These are phyloP conservation scores for Sarotherodon lohbergeri DNA, from an alignment of 2,113 vertebrate species.

Conservation along the genomic window DNA sequence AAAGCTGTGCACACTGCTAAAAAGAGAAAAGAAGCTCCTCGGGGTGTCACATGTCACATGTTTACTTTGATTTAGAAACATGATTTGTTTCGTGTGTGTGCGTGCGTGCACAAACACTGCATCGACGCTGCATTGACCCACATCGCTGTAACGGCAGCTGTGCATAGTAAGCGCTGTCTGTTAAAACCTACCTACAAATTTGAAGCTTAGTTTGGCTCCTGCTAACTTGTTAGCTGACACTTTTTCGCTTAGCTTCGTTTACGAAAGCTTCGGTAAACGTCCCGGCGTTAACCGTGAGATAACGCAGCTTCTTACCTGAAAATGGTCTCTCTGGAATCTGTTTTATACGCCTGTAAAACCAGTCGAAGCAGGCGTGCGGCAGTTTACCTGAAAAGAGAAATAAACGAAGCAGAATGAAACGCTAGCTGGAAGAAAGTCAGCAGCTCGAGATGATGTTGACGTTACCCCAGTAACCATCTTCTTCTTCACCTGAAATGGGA, in stretches of 20 bases:
- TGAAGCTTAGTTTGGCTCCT: not conserved
- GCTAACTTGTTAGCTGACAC: not conserved
- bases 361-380: not conserved
- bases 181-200: fast-evolving
- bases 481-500: not conserved
- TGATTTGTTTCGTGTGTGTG: not conserved
- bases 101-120: not conserved
- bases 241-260: not conserved
- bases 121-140: not conserved
- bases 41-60: fast-evolving
- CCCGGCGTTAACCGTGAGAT: not conserved
- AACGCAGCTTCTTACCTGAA: not conserved
- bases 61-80: not conserved
- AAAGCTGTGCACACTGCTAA: not conserved
- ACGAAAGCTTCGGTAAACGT: not conserved
- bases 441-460: not conserved
- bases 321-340: fast-evolving
- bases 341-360: not conserved
- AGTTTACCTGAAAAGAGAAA: not conserved
- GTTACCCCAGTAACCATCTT: not conserved
- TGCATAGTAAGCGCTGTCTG: fast-evolving
- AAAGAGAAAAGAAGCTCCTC: not conserved
- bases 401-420: not conserved
- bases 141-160: not conserved
- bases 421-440: not conserved